Evolutionary conservation across 2,888 invertebrate species (phyloP), one percentile per base, ranked within the genome.

Genomic region (Stictocephala bisonia): DNA sequence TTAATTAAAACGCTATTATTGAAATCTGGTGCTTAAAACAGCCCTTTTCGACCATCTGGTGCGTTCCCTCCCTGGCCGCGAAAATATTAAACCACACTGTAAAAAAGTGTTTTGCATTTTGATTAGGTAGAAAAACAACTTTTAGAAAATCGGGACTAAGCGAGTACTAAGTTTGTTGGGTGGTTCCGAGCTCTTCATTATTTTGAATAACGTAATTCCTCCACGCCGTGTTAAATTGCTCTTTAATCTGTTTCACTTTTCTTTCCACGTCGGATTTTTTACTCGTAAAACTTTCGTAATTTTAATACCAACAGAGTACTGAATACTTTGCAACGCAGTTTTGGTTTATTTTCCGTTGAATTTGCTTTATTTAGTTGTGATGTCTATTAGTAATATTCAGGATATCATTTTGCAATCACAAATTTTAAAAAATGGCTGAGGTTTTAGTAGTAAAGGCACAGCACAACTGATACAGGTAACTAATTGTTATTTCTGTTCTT

Each of bases 1-100:
- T 78, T 78, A 78, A 78, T 78, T 78, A 78, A 78, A 78, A 78
- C 77, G 76, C 78, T 76, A 78, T 78, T 78, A 78, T 78, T 78
- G 77, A 78, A 78, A 78, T 78, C 74, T 69, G 75, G n/a, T 6
- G 26, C 58, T 71, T 71, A 71, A 58, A 71, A 70, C 70, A 53
- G 70, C 70, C 70, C 41, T 40, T 41, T 31, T n/a, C 48, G 58
- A 11, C 27, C 4, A 26, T 58, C 70, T 58, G 56, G 2, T 71
- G 70, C 29, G 18, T 13, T 56, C 31, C 64, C 18, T 26, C 60
- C 53, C 53, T 67, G 44, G 41, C 15, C 58, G 13, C 40, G 48
- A 76, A 78, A 78, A 78, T 77, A 77, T 78, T 78, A 78, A 77
- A 77, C 75, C 77, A 71, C 73, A 74, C 56, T 53, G 67, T 69